Base-by-base conservation (phyloP, 2,797 vertebrate species). In the Trematomus bernacchii region DNA sequence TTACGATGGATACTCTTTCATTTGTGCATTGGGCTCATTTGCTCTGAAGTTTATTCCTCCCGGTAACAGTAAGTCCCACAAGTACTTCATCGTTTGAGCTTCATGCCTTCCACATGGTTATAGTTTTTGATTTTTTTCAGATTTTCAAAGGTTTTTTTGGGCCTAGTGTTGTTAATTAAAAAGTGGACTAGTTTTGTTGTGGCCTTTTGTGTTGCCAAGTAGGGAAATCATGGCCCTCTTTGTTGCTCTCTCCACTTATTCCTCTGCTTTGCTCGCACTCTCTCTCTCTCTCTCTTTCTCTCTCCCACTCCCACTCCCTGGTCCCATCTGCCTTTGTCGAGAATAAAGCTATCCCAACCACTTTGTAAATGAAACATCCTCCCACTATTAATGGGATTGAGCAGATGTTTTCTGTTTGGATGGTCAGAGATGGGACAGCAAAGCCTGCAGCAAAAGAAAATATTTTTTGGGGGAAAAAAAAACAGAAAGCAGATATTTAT, bases 391-490 rank as follows among this genome's bases (percentile, higher is more conserved):
- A 90, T 91, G 84, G 84, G 83, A 87, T 79, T 82, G 85, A 89
- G 76, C 93, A 94, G 91, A 93, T 94, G 92, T 92, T 95, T 94
- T 94, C 52, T 92, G 91, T 94, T 95, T 93, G 77, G 70, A 79
- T 69, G 79, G 83, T 87, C 88, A 87, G 85, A 78, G 88, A 91
- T 82, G 86, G 85, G 87, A 92, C 91, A 84, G 82, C 73, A 86
- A 86, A 84, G 86, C 88, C 89, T 79, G 80, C 86, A 91, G 89
- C 83, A 82, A 89, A 92, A 87, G 90, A 86, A 87, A 80, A 71
- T 21, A 59, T 64, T 73, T 85, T 72, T 63, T 66, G 51, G 51
- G 51, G 7, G 18, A 43, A 58, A 74, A 64, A 71, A 66, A 66
- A 71, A 67, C 53, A 81, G 66, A 86, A 80, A 85, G 85, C 67